Evolutionary conservation across 2,113 vertebrate genomes (phyloP), one percentile per base, ranked within the genome.

Genomic region (Mystacornis crossleyi): DNA sequence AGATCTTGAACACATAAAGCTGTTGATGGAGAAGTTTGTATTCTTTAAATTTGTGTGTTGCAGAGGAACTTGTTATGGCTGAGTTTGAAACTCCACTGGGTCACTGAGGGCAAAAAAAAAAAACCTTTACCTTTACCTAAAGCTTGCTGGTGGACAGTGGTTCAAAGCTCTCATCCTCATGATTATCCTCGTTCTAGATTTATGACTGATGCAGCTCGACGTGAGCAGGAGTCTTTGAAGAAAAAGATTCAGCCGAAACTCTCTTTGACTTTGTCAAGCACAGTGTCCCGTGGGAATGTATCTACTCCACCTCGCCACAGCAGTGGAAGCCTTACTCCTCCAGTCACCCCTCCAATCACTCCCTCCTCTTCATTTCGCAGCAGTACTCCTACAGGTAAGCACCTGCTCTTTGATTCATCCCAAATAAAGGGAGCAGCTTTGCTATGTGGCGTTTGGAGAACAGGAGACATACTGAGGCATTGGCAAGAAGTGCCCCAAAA

Each of bases 291-390:
- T 93, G 98, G 98, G 98, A 99, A 98, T 96, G 98, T 99, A 95
- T 98, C 99, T 97, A 99, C 99, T 34, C 99, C 99, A 12, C 99
- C 99, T 45, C 99, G 99, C 86, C 99, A 99, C 97, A 98, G 98
- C 98, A 99, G 99, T 62, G 99, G 99, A 96, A 99, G 99, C 98
- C 99, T 99, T 98, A 99, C 99, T 69, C 99, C 99, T 64, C 99
- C 99, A 1, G 99, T 99, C 96, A 99, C 99, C 26, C 99, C 99
- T 6, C 99, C 99, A 91, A 99, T 99, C 98, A 99, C 99, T 14
- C 99, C 99, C 19, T 99, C 99, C 57, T 99, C 99, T 31, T 99
- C 99, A 0, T 99, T 99, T 97, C 99, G 99, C 80, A 99, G 99
- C 96, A 99, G 98, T 81, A 99, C 99, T 31, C 99, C 99, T 20